Conservation (phyloP, 2,113 vertebrate species). For the Chinchilla lanigera region DNA sequence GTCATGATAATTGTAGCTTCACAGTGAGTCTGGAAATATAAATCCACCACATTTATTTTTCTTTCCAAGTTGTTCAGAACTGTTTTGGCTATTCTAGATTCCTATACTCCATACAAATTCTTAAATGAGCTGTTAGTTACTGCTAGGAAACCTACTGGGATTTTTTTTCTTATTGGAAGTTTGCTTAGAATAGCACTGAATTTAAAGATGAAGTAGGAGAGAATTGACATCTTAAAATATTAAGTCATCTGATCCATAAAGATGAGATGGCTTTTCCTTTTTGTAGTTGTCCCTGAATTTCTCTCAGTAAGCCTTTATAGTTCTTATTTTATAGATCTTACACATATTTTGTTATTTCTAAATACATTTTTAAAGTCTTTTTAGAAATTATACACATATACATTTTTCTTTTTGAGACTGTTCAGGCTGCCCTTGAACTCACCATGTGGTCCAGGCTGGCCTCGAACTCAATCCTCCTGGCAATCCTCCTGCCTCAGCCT, state of each 20-base stretch:
- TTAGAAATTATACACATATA: background rate
- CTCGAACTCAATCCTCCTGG: too few species aligned
- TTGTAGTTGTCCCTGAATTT: background rate
- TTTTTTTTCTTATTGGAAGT: background rate
- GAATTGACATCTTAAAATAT: background rate
- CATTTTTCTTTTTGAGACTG: background rate
- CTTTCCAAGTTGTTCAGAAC: background rate
- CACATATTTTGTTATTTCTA: background rate
- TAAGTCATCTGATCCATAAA: background rate
- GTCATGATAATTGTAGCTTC: background rate
- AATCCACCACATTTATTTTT: background rate
- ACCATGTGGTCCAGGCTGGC: too few species aligned
- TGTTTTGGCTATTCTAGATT: background rate
- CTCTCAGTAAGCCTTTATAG: background rate
- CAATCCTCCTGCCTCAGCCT: background rate
- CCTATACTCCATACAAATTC: constrained; percentile 9
- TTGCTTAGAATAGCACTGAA: background rate
- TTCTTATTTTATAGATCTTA: background rate
- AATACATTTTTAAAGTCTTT: background rate
- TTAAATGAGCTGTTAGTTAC: constrained; percentile 28
- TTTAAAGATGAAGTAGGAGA: background rate
- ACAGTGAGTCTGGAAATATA: background rate
- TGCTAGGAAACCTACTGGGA: background rate
- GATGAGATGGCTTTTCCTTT: background rate
- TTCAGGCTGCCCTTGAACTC: background rate